A percentile compares a stretch with the other conserved stretches of the same genome.
Conservation (phyloP, 2,113 vertebrate genomes). For the Theropithecus gelada region DNA sequence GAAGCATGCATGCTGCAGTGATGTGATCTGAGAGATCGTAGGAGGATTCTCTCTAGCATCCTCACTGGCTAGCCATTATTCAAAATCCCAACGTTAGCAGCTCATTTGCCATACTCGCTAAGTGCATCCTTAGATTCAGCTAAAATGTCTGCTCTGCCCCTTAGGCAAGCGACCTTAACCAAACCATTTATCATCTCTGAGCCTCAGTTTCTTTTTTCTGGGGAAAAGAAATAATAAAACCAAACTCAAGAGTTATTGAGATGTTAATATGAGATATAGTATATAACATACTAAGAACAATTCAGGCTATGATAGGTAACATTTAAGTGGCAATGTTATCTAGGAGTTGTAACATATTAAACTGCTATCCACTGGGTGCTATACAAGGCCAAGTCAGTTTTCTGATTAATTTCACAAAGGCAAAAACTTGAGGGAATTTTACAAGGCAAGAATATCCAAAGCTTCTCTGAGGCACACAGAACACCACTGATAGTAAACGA, state of each 20-base stretch:
- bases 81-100: not conserved
- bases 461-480: not conserved
- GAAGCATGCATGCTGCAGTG: accelerated
- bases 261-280: not conserved
- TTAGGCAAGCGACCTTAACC: not conserved
- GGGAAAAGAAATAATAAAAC: not conserved
- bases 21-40: not conserved
- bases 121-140: not conserved
- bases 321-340: not conserved
- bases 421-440: not conserved
- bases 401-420: not conserved
- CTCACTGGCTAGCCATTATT: not conserved
- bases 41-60: not conserved
- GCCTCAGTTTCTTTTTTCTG: not conserved
- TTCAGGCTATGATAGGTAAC: not conserved
- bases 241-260: not conserved
- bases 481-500: not conserved
- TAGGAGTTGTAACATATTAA: not conserved
- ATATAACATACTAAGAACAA: not conserved
- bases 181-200: not conserved
- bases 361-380: not conserved
- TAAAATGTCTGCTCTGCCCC: not conserved
- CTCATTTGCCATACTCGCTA: not conserved
- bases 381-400: not conserved
- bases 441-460: not conserved